Evolutionary conservation across 2,888 invertebrate genomes (phyloP), one percentile per base, ranked within the genome.

Genomic region (Conomelus anceps): DNA sequence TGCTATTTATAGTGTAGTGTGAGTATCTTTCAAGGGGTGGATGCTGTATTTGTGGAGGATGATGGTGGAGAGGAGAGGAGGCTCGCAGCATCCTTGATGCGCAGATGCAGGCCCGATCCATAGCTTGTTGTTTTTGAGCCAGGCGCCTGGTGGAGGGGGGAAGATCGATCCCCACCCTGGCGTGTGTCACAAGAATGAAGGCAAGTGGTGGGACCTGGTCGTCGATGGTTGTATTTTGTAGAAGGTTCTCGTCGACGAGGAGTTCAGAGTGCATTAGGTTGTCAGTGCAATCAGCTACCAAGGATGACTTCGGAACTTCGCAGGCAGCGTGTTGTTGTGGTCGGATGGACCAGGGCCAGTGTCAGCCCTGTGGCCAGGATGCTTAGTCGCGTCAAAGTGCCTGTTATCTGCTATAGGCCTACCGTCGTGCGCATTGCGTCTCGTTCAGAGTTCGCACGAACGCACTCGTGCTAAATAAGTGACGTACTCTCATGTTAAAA

Each of bases 321-420:
- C n/a, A 87, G 89, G 17, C 88, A 88, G 17, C 90, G 90, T 23
- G 84, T 89, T 22, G 89, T 89, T 23, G 88, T 91, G 22, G 88
- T 90, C 63, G 90, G 90, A 17, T 91, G 91, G 91, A 88, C 89
- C 0, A 90, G 90, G 88, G 90, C 90, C 26, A 88, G 89, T 0
- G 90, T 90, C 1, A 89, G 89, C 29, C 91, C 91, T 22, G 90
- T 90, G 85, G 84, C 91, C 20, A 89, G 89, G 22, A 89, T 90
- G 17, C 84, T 91, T 26, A 87, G 90, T 87, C 89, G 91, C 22
- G 89, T 90, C 22, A 91, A 91, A 84, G 26, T 91, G 17, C 90
- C 91, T 13, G 88, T 91, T 4, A 89, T 89, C 20, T 90, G 89
- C 85, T 90, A 88, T 87, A 63, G 90, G 26, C 90, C 91, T 20